Conservation (phyloP, 2,888 invertebrate genomes). For the Maniola hyperantus region DNA sequence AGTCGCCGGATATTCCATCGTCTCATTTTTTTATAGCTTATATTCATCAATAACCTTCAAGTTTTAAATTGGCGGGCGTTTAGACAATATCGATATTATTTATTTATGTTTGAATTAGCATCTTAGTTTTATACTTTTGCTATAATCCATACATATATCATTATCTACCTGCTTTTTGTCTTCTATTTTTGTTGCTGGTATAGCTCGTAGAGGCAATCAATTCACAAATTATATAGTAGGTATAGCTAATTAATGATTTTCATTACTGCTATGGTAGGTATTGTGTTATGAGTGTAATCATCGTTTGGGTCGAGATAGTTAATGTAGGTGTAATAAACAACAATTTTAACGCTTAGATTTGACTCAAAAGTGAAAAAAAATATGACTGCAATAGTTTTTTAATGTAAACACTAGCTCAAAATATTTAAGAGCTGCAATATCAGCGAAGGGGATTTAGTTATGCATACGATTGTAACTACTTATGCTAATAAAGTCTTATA, state of each 20-base stretch:
- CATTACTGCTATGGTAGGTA: too few species aligned
- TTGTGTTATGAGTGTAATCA: too few species aligned
- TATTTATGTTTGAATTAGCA: conserved; percentile 46
- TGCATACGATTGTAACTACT: not conserved
- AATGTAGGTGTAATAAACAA: too few species aligned
- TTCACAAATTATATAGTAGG: too few species aligned
- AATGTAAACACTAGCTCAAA: not conserved
- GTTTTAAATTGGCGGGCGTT: conserved; percentile 47
- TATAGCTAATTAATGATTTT: too few species aligned
- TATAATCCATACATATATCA: conserved; percentile 22
- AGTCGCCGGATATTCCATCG: conserved; percentile 44
- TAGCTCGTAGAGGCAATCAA: too few species aligned
- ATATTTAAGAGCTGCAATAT: not conserved
- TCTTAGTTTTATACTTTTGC: conserved; percentile 27
- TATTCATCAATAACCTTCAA: conserved; percentile 39
- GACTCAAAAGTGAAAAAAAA: not conserved
- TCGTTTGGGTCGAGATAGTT: too few species aligned
- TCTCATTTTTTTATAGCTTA: conserved; percentile 35
- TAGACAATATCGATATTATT: conserved; percentile 58
- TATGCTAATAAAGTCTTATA: conserved; percentile 6
- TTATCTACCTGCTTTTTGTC: too few species aligned
- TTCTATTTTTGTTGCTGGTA: too few species aligned
- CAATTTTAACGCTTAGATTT: too few species aligned
- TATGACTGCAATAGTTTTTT: not conserved
- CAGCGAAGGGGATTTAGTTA: conserved; percentile 2